A percentile compares a stretch with the other conserved stretches of the same genome.
phyloP scores from a whole-genome alignment of 2,113 vertebrate species.

The Anser cygnoides region DNA sequence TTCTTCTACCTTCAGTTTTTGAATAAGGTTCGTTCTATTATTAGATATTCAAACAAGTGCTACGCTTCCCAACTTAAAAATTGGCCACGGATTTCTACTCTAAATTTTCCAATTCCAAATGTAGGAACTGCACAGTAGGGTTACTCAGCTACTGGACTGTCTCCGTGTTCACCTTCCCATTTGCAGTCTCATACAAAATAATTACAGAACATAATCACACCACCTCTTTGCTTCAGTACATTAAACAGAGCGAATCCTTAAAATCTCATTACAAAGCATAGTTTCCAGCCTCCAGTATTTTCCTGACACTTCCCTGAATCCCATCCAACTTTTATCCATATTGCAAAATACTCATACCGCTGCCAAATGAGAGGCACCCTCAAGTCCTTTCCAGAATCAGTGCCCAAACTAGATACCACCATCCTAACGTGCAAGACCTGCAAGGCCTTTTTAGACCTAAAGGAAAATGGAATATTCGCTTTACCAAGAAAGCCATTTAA shows the following conservation, averaged over 20 bases:
- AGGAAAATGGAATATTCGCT: background rate
- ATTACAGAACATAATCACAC: background rate
- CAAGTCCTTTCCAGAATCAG: background rate
- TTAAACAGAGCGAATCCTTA: background rate
- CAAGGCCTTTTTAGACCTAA: background rate
- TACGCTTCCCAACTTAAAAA: background rate
- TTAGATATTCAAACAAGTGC: background rate
- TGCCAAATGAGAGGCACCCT: background rate
- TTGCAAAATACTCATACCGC: background rate
- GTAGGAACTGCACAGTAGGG: background rate
- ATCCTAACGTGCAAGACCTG: accelerated
- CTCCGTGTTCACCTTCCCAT: background rate
- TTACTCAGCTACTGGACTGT: background rate
- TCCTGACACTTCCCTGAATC: background rate
- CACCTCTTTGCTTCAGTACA: background rate
- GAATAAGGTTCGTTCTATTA: background rate
- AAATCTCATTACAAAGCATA: background rate
- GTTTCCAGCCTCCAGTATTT: background rate
- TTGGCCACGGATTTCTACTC: background rate
- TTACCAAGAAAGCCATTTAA: background rate
- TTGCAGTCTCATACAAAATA: background rate
- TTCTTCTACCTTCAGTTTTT: background rate
- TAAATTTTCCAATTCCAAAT: background rate
- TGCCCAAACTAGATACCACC: background rate
- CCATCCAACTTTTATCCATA: background rate